Conservation (phyloP, 2,888 invertebrate species). For the Drosophila histrio region DNA sequence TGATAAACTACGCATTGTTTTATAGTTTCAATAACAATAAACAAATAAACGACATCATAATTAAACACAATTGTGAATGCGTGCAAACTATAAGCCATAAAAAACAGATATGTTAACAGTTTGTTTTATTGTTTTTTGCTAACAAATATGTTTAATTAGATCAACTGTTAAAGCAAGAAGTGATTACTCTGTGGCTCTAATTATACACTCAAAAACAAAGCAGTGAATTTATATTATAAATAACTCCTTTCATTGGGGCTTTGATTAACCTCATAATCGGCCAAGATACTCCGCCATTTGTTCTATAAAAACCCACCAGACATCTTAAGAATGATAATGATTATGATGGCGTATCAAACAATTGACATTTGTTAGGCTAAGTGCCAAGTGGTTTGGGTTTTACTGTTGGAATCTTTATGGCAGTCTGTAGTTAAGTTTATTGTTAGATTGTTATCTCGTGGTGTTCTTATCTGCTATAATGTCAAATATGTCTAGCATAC, state of each 20-base stretch:
- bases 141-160: neutral
- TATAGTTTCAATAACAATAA: slow-evolving; percentile 17
- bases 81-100: slow-evolving; percentile 3
- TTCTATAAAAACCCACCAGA: neutral
- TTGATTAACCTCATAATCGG: neutral
- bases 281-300: slow-evolving; percentile 15
- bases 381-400: neutral
- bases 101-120: neutral
- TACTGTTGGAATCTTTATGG: slow-evolving; percentile 5
- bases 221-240: too few species aligned
- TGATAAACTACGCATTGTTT: neutral
- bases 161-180: slow-evolving; percentile 5
- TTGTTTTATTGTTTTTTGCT: neutral
- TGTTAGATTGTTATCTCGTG: slow-evolving; percentile 4
- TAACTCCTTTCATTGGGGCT: neutral
- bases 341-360: neutral
- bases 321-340: neutral
- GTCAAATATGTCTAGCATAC: neutral
- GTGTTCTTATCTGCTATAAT: slow-evolving; percentile 12
- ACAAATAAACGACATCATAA: slow-evolving; percentile 2
- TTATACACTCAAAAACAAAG: neutral
- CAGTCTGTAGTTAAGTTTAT: neutral
- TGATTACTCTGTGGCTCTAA: neutral
- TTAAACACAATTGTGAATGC: slow-evolving; percentile 6
- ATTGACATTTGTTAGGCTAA: slow-evolving; percentile 1